Conservation (phyloP, 1,140 invertebrate genomes). For the Drosophila lini region DNA sequence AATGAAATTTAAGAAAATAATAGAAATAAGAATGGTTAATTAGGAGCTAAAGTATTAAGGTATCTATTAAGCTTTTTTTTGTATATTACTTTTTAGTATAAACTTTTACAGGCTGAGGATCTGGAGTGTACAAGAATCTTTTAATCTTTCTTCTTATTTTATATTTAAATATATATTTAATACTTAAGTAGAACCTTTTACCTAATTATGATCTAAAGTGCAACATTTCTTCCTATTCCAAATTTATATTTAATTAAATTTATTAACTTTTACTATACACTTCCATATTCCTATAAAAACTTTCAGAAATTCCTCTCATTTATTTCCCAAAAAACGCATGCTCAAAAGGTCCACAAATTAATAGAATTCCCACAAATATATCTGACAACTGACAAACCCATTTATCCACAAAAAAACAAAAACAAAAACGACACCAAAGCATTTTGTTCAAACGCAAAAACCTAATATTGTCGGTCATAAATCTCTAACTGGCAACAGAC, state of each 20-base stretch:
- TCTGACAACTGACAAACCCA: conserved; percentile 20
- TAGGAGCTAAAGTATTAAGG: background rate
- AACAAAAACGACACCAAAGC: conserved; percentile 7
- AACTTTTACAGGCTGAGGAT: background rate
- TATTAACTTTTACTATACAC: too few relatives aligned
- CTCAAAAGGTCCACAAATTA: conserved; percentile 4
- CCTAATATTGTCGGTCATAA: conserved; percentile 51
- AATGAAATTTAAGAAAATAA: background rate
- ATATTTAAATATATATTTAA: background rate
- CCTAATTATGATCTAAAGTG: background rate
- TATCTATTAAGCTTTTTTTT: background rate
- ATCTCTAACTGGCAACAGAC: conserved; percentile 49
- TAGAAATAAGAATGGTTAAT: too few relatives aligned
- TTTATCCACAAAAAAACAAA: conserved; percentile 12
- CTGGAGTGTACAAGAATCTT: too few relatives aligned
- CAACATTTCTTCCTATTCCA: rapidly evolving
- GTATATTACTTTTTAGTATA: background rate
- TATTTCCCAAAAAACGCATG: background rate
- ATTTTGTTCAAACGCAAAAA: conserved; percentile 34
- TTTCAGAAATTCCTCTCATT: too few relatives aligned
- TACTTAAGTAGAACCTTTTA: background rate
- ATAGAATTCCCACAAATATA: conserved; percentile 18
- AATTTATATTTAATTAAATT: background rate
- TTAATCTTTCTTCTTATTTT: background rate
- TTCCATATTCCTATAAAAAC: background rate